Evolutionary conservation across 2,113 vertebrate species (phyloP), one percentile per base, ranked within the genome.

Genomic region (Zeus faber): DNA sequence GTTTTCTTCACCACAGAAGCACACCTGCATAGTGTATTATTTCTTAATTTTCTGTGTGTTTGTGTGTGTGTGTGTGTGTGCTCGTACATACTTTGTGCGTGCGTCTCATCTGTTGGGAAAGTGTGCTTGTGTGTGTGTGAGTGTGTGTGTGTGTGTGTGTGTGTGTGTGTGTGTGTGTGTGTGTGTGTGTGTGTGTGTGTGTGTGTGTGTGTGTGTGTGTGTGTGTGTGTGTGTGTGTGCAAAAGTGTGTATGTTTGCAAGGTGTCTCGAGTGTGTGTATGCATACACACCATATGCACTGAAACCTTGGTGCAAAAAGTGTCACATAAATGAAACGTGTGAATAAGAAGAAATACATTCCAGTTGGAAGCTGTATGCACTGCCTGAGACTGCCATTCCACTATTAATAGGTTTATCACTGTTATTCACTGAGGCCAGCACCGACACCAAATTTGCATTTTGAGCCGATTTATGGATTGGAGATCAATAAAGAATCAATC

Each of bases 401-500:
- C 47, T 62, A 33, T 8, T 24, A 52, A 55, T 73, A 59, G 71
- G 74, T 77, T 65, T 73, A 75, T 65, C 51, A 58, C 57, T 70
- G 45, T 50, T 58, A 72, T 58, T 53, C 39, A 53, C 53, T 70
- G 63, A 74, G 70, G 62, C 33, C 54, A 77, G 65, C 43, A 58
- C 65, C 80, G 81, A 68, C 67, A 80, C 82, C 76, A 80, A 77
- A 84, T 85, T 85, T 83, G 78, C 80, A 87, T 85, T 81, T 84
- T 62, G 69, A 72, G 64, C 80, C 84, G 65, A 79, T 82, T 73
- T 78, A 67, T 62, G 64, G 58, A 53, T 47, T 43, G 26, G 55
- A 58, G 76, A 82, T 87, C 83, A 84, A 87, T 87, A 85, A 18
- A 58, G 62, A 85, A 84, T 87, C 81, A 84, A 87, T 87, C 83